Conservation (phyloP, 1,140 invertebrate genomes). For the Drusus annulatus region DNA sequence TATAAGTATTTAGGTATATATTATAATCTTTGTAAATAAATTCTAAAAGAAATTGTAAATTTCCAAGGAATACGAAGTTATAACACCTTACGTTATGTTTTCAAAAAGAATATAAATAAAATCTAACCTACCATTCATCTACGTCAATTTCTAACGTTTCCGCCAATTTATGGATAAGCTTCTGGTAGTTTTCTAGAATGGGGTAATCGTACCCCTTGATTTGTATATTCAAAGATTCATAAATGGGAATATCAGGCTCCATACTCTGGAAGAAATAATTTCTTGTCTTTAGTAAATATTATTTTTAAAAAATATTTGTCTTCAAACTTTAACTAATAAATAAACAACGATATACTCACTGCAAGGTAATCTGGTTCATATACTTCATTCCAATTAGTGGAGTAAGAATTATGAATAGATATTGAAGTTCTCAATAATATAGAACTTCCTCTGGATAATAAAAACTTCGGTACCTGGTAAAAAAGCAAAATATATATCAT, state of each 20-base stretch:
- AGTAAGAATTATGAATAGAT: neutral
- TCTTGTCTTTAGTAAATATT: neutral
- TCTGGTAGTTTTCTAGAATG: constrained; percentile 85
- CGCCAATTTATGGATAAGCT: constrained; percentile 81
- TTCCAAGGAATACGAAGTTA: too few relatives aligned
- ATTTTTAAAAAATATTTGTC: neutral
- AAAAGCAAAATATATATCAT: neutral
- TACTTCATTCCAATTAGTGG: neutral
- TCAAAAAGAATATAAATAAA: neutral
- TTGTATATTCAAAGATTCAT: constrained; percentile 83
- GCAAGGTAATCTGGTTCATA: constrained; percentile 29
- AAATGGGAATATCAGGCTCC: constrained; percentile 80
- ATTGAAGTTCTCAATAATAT: neutral
- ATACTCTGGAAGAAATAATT: constrained; percentile 67
- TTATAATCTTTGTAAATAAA: too few relatives aligned
- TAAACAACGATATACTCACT: neutral
- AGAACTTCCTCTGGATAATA: neutral
- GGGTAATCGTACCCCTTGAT: constrained; percentile 88
- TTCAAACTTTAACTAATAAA: neutral
- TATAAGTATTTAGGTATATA: too few relatives aligned
- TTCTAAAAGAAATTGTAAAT: too few relatives aligned
- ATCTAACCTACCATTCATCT: constrained; percentile 76
- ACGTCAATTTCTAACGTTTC: constrained; percentile 83
- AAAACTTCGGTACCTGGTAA: constrained; percentile 1
- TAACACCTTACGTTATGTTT: too few relatives aligned